Conservation (phyloP, 2,797 vertebrate species). For the Chloroceryle amazona region DNA sequence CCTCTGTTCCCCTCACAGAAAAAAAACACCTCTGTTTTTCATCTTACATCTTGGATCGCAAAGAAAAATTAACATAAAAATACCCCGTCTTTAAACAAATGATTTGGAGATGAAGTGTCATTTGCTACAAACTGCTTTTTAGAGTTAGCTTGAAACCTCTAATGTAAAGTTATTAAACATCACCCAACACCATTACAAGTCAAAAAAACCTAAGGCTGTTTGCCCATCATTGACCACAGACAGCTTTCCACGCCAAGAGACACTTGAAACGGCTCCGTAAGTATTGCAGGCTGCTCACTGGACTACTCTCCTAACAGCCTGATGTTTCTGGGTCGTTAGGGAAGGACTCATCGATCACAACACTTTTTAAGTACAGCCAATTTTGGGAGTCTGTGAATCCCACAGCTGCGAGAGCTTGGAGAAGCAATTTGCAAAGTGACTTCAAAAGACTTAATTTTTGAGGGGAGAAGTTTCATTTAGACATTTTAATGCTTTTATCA, state of each 20-base stretch:
- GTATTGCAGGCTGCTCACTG: background rate
- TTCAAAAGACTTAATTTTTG: background rate
- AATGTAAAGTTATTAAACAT: background rate
- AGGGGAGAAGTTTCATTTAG: background rate
- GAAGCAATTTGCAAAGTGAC: background rate
- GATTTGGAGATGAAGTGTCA: background rate
- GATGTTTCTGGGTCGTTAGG: background rate
- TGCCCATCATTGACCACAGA: background rate
- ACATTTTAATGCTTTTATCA: background rate
- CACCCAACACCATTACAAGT: background rate
- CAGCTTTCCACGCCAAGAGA: background rate
- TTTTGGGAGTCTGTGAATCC: background rate
- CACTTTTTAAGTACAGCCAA: background rate
- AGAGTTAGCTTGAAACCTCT: background rate
- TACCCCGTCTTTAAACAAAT: background rate
- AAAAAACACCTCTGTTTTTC: background rate
- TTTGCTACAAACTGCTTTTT: background rate
- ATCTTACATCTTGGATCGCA: background rate
- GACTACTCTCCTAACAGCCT: background rate
- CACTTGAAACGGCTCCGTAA: background rate
- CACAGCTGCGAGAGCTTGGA: background rate
- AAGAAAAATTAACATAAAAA: background rate
- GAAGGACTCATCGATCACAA: background rate
- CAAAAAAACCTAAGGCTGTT: background rate
- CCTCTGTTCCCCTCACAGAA: background rate